Conservation (phyloP, 2,888 invertebrate genomes). For the Siphlonurus alternatus region DNA sequence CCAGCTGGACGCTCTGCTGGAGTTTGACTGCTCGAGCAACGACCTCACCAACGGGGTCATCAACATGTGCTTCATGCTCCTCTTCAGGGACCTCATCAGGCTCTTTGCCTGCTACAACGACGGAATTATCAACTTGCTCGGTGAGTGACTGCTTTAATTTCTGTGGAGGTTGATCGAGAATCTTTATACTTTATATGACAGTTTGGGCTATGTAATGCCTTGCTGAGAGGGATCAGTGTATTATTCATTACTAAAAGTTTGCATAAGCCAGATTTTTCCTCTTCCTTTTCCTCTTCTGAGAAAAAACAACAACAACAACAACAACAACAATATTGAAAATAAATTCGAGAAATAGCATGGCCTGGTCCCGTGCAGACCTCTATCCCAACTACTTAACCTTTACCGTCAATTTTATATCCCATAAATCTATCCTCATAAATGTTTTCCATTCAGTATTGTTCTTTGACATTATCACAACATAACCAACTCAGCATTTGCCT, state of each 20-base stretch:
- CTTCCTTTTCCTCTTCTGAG: too few species aligned
- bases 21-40: constrained; percentile 93
- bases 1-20: constrained; percentile 86
- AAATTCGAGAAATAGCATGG: too few species aligned
- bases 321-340: too few species aligned
- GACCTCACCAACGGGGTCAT: constrained; percentile 98
- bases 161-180: neutral
- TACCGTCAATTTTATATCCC: too few species aligned
- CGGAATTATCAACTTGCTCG: constrained; percentile 92
- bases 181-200: neutral
- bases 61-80: constrained; percentile 96
- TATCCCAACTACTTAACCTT: too few species aligned
- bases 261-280: too few species aligned
- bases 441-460: too few species aligned
- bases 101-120: constrained; percentile 99
- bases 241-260: neutral
- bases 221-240: neutral
- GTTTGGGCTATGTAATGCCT: neutral
- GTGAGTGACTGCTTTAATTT: constrained; percentile 25
- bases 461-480: too few species aligned
- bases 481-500: too few species aligned
- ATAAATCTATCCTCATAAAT: too few species aligned
- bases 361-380: too few species aligned
- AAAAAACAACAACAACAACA: too few species aligned
- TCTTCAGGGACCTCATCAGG: constrained; percentile 97